These are phyloP conservation scores for Rhinichthys klamathensis DNA, from an alignment of 2,113 vertebrate genomes.

Conservation along the genomic window DNA sequence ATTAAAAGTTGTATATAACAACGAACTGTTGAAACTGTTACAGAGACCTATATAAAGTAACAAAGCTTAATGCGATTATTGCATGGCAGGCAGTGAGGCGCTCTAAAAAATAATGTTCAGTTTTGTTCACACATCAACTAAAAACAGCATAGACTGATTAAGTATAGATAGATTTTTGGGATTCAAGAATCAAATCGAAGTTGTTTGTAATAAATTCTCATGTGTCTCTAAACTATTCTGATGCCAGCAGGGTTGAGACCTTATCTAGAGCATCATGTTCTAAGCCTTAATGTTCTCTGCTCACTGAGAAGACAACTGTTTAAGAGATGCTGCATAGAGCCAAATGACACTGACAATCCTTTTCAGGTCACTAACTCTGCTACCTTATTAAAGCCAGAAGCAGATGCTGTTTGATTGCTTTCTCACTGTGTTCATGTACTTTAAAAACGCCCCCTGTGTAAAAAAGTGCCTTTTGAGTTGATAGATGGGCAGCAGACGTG, in stretches of 20 bases:
- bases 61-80: too few relatives aligned
- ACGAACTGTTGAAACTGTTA: too few relatives aligned
- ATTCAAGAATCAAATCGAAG: too few relatives aligned
- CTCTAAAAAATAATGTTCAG: too few relatives aligned
- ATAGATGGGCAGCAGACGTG: conserved; percentile 3
- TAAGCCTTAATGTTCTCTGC: neutral
- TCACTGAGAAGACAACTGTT: conserved; percentile 12
- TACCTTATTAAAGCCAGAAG: conserved; percentile 43
- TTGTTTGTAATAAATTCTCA: neutral
- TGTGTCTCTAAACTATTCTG: neutral
- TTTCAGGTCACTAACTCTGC: conserved; percentile 49
- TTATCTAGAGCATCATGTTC: conserved; percentile 1
- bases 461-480: conserved; percentile 20
- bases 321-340: conserved; percentile 19
- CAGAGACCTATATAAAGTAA: too few relatives aligned
- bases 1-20: too few relatives aligned
- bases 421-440: conserved; percentile 35
- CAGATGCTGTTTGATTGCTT: conserved; percentile 48
- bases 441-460: conserved; percentile 20
- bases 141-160: too few relatives aligned
- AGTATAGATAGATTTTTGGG: too few relatives aligned
- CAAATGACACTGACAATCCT: neutral
- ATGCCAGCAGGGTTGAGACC: neutral
- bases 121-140: too few relatives aligned
- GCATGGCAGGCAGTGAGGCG: too few relatives aligned